Conservation (phyloP, 1,140 invertebrate species). For the Cotesia typhae region DNA sequence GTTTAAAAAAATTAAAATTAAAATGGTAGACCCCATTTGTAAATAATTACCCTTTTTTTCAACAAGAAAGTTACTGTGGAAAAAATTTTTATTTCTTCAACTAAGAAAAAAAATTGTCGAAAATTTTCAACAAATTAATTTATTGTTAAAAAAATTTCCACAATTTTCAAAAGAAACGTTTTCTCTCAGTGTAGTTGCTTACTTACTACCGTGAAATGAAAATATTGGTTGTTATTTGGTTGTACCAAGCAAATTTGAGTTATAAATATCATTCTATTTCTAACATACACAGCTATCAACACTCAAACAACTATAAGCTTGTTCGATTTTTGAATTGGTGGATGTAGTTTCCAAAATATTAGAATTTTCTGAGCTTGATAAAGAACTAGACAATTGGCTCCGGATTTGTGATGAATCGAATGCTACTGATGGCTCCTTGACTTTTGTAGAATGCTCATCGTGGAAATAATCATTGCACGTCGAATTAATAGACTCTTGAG, state of each 20-base stretch:
- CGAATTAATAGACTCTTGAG: constrained; percentile 44
- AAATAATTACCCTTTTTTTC: too few relatives aligned
- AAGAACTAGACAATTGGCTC: constrained; percentile 45
- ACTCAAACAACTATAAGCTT: constrained; percentile 56
- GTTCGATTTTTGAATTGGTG: constrained; percentile 57
- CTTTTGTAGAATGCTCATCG: constrained; percentile 47
- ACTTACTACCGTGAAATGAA: not conserved
- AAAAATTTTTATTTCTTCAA: too few relatives aligned
- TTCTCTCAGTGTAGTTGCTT: too few relatives aligned
- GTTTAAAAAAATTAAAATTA: too few relatives aligned
- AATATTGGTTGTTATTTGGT: not conserved
- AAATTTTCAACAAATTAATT: too few relatives aligned
- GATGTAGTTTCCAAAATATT: constrained; percentile 47
- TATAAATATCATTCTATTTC: constrained; percentile 23
- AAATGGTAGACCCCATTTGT: too few relatives aligned
- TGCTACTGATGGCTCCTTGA: constrained; percentile 39
- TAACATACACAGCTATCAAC: constrained; percentile 60
- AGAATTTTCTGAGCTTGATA: constrained; percentile 44
- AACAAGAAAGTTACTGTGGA: too few relatives aligned
- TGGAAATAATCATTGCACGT: constrained; percentile 36
- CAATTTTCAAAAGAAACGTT: too few relatives aligned
- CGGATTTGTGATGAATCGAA: constrained; percentile 48
- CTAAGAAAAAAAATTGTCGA: too few relatives aligned
- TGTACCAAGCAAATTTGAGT: too few relatives aligned
- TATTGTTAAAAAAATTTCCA: too few relatives aligned